Base-by-base conservation (phyloP, 2,113 vertebrate species). In the Centrocercus urophasianus region DNA sequence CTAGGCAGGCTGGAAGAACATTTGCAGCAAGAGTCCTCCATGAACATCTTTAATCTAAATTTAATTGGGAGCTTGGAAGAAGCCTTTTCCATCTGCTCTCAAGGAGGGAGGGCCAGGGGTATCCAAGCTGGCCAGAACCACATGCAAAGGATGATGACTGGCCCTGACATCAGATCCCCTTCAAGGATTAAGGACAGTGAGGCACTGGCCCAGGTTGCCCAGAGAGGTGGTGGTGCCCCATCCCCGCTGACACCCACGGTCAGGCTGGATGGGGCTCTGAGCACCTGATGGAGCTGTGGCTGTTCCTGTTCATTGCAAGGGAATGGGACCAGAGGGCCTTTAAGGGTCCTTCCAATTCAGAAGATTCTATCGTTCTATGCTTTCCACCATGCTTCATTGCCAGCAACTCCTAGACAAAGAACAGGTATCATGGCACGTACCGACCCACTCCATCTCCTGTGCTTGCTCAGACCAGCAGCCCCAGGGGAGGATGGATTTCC, bases 401-500 rank as follows among this genome's bases (percentile, higher is more conserved):
- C 1, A 74, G 72, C 69, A 65, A 43, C 60, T 79, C 61, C 66
- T 63, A 85, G 76, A 27, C 0, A 5, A 74, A 45, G 54, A 69
- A 71, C 60, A 16, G 19, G 3, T 2, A 0, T 25, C 80, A 60
- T 61, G 64, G 17, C 8, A 10, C 3, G 10, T 72, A 36, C n/a
- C 93, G 28, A 34, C 50, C 67, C 52, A 56, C 57, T 90, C 25
- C 12, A n/a, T 24, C 79, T 14, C 60, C 72, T 2, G 11, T 21
- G 32, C 65, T 72, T 18, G 9, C 67, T 82, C 84, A 79, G 77
- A 83, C 48, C 92, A 11, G 61, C 45, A 83, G 84, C 82, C 94
- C 88, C 80, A 4, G 57, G 73, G 93, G 76, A 91, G 90, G 93
- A 91, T 86, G 90, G 48, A 91, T 96, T 93, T 93, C 91, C 83